These are phyloP conservation scores for Agrochola lota DNA, from an alignment of 2,888 invertebrate species.

Conservation along the genomic window DNA sequence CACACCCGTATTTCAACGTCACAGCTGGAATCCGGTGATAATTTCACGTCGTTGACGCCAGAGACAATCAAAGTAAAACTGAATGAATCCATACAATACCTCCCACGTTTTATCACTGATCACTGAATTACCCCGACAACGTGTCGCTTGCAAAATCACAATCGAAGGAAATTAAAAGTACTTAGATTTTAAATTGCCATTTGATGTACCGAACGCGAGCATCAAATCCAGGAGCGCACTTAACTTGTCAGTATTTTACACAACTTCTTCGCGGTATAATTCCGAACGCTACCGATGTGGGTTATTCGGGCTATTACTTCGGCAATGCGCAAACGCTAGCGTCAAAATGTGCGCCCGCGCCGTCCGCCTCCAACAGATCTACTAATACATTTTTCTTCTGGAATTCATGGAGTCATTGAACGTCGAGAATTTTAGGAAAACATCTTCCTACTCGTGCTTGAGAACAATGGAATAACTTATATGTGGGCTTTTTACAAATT, in stretches of 20 bases:
- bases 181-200: constrained; percentile 41
- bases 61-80: constrained; percentile 23
- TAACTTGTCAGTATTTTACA: constrained; percentile 69
- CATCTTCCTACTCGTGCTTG: constrained; percentile 50
- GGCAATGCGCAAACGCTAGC: constrained; percentile 47
- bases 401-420: constrained; percentile 67
- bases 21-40: constrained; percentile 27
- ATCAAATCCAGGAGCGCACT: constrained; percentile 64
- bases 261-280: constrained; percentile 59
- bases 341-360: constrained; percentile 59
- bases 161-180: constrained; percentile 20
- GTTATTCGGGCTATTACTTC: constrained; percentile 56
- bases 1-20: constrained; percentile 31
- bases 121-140: constrained; percentile 28
- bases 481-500: constrained; percentile 24
- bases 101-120: constrained; percentile 25
- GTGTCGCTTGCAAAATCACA: constrained; percentile 16
- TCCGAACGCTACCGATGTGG: constrained; percentile 53
- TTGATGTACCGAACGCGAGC: constrained; percentile 56
- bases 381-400: constrained; percentile 66
- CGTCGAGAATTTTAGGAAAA: constrained; percentile 60
- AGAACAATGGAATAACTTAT: constrained; percentile 46
- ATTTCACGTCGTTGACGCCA: constrained; percentile 22
- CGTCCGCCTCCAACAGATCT: constrained; percentile 60
- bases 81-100: constrained; percentile 44